Evolutionary conservation across 2,113 vertebrate species (phyloP).

Genomic region (Scomber colias): DNA sequence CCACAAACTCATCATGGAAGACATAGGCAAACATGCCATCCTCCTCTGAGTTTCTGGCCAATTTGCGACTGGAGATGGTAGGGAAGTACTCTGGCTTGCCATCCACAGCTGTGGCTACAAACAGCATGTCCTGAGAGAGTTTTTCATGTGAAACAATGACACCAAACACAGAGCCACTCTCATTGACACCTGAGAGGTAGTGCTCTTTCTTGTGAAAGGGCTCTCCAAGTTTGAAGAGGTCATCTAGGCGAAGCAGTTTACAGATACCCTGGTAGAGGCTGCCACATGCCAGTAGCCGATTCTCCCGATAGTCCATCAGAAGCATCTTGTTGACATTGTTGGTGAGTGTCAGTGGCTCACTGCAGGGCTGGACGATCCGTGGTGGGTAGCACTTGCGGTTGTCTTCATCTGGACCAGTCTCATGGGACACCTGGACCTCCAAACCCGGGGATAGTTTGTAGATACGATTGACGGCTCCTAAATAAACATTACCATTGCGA

Average conservation of each 20-base stretch:
- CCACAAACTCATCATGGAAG: constrained; percentile 98
- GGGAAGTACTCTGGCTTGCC: constrained; percentile 99
- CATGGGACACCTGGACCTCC: constrained; percentile 92
- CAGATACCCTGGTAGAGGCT: constrained; percentile 98
- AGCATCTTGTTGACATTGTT: constrained; percentile 99
- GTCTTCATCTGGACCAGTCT: constrained; percentile 97
- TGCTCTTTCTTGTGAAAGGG: constrained; percentile 99
- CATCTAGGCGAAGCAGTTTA: constrained; percentile 95
- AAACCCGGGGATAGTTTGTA: constrained; percentile 95
- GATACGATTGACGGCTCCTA: constrained; percentile 97
- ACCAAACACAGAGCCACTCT: constrained; percentile 96
- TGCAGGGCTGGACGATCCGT: constrained; percentile 96
- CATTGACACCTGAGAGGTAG: constrained; percentile 97
- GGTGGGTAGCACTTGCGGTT: constrained; percentile 99
- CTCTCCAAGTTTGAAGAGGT: constrained; percentile 98
- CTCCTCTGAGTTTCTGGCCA: constrained; percentile 96
- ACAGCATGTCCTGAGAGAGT: constrained; percentile 94
- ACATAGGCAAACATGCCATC: constrained; percentile 98
- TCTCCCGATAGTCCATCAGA: constrained; percentile 97
- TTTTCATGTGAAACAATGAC: constrained; percentile 97
- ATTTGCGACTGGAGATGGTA: constrained; percentile 96
- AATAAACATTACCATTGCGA: constrained; percentile 95
- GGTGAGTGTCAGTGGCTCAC: constrained; percentile 91
- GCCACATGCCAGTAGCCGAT: constrained; percentile 95
- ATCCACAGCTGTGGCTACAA: constrained; percentile 96